A percentile compares a stretch with the other conserved stretches of the same genome.
Evolutionary conservation across 2,888 invertebrate genomes (phyloP).

Genomic region (Dione juno): DNA sequence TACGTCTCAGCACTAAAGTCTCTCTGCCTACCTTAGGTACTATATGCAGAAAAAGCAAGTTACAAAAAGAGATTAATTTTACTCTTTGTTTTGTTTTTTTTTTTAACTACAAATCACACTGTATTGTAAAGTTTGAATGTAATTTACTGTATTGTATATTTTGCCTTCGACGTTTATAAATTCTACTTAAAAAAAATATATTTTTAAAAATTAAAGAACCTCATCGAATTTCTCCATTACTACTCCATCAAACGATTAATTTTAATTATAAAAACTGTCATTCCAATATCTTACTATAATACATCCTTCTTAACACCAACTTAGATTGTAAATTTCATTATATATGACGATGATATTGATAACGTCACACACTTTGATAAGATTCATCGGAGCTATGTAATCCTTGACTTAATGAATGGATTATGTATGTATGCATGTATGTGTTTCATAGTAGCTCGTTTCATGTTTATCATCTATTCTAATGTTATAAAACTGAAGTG

Average conservation of each 20-base stretch:
- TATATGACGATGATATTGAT: slow-evolving; percentile 10
- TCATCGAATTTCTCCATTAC: background rate
- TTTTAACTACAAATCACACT: background rate
- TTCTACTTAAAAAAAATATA: background rate
- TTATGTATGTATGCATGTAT: background rate
- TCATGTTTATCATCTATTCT: background rate
- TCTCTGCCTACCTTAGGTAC: too few relatives aligned
- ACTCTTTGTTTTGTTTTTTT: too few relatives aligned
- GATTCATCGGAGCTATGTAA: background rate
- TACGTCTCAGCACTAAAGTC: too few relatives aligned
- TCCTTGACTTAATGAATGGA: slow-evolving; percentile 6
- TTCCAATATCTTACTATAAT: slow-evolving; percentile 2
- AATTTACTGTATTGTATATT: background rate
- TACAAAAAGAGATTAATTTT: too few relatives aligned
- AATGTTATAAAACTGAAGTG: background rate
- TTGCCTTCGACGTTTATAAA: background rate
- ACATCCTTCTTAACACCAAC: slow-evolving; percentile 9
- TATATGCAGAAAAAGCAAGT: too few relatives aligned
- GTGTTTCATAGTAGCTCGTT: background rate
- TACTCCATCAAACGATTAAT: background rate
- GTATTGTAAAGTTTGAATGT: background rate
- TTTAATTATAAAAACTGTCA: background rate
- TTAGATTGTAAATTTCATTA: background rate
- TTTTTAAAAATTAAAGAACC: background rate
- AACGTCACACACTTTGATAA: slow-evolving; percentile 13